A percentile compares a stretch with the other conserved stretches of the same genome.
Conservation (phyloP, 2,888 invertebrate species). For the Melieria picta region DNA sequence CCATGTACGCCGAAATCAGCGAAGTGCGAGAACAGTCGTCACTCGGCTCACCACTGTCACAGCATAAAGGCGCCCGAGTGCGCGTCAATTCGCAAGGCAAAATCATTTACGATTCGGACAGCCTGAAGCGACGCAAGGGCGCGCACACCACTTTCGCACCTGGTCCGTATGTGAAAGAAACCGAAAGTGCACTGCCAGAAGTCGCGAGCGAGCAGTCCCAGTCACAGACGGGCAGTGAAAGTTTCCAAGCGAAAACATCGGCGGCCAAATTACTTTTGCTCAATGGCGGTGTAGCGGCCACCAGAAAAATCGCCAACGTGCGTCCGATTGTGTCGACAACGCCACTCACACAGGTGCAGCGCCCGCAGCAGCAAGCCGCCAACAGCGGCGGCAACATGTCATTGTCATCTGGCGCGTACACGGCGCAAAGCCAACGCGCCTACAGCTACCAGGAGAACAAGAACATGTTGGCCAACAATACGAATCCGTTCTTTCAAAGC, state of each 20-base stretch:
- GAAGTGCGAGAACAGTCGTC: conserved; percentile 56
- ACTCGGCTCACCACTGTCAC: conserved; percentile 45
- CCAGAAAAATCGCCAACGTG: conserved; percentile 62
- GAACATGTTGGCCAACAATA: conserved; percentile 54
- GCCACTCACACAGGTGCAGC: conserved; percentile 41
- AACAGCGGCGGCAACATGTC: conserved; percentile 32
- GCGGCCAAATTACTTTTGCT: conserved; percentile 53
- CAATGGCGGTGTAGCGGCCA: conserved; percentile 55
- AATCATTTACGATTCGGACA: conserved; percentile 89
- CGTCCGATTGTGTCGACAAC: conserved; percentile 59
- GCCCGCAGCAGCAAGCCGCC: conserved; percentile 31
- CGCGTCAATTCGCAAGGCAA: conserved; percentile 84
- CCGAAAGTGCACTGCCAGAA: conserved; percentile 63
- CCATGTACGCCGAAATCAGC: conserved; percentile 62
- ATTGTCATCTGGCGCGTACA: conserved; percentile 36
- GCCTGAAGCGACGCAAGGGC: conserved; percentile 79
- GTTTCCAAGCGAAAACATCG: conserved; percentile 40
- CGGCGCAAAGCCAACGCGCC: conserved; percentile 20
- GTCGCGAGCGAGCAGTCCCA: conserved; percentile 31
- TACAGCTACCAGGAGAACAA: conserved; percentile 53
- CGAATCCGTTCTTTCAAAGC: conserved; percentile 60
- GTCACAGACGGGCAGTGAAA: conserved; percentile 44
- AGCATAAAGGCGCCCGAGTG: conserved; percentile 71
- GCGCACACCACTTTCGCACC: conserved; percentile 89
- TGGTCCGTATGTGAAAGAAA: conserved; percentile 83